Conservation (phyloP, 2,888 invertebrate genomes). For the Cantharis rufa region DNA sequence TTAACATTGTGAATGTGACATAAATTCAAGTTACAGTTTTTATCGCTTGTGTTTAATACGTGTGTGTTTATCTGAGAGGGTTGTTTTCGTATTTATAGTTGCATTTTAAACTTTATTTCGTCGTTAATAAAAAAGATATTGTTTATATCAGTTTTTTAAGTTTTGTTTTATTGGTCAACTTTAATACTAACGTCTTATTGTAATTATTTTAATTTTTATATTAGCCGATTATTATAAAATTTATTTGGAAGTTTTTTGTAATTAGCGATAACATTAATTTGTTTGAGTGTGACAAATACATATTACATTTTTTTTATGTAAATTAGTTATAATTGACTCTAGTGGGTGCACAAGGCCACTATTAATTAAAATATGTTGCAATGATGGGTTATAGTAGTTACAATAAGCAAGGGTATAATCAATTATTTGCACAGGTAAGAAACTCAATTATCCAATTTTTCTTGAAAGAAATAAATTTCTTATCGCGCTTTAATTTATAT, state of each 20-base stretch:
- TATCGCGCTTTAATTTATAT: not conserved
- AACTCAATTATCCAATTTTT: not conserved
- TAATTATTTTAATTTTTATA: no score
- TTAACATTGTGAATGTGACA: not conserved
- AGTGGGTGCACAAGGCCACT: conserved; percentile 52
- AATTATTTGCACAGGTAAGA: conserved; percentile 79
- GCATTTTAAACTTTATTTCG: not conserved
- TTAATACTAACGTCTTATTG: not conserved
- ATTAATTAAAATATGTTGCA: conserved; percentile 63
- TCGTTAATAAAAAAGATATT: not conserved
- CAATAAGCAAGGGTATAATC: conserved; percentile 76
- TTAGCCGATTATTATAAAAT: no score
- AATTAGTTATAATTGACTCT: conserved; percentile 33
- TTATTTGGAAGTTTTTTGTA: not conserved
- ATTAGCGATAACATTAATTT: not conserved
- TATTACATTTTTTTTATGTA: not conserved
- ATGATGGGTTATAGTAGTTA: conserved; percentile 79
- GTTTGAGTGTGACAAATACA: conserved; percentile 21
- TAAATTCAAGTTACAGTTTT: not conserved
- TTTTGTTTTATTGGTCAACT: not conserved
- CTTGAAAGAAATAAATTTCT: not conserved
- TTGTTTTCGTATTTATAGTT: conserved; percentile 20
- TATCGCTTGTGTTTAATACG: conserved; percentile 11
- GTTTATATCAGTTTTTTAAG: not conserved
- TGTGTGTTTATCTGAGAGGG: conserved; percentile 18